These are phyloP conservation scores for Ceyx erithaca DNA, from an alignment of 2,797 vertebrate species.

Conservation along the genomic window DNA sequence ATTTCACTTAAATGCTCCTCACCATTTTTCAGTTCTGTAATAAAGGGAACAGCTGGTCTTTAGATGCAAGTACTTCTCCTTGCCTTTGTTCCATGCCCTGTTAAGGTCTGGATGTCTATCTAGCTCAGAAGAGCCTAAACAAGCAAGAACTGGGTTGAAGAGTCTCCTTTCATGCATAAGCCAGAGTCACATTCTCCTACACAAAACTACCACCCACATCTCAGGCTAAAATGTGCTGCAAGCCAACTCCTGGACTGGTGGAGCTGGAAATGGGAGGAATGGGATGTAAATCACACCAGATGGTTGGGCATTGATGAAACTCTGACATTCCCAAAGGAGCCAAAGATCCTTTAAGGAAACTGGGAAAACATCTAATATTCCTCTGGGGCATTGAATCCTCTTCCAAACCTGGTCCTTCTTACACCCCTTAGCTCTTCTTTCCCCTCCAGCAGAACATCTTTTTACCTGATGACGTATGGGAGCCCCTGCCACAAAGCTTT, in stretches of 20 bases:
- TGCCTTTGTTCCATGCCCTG: background rate
- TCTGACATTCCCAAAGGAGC: background rate
- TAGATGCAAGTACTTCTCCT: background rate
- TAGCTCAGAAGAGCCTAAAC: background rate
- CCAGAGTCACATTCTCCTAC: background rate
- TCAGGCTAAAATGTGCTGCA: background rate
- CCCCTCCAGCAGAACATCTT: background rate
- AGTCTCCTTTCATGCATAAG: background rate
- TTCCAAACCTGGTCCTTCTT: background rate
- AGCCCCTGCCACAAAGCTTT: background rate
- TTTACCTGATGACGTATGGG: background rate
- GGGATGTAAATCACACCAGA: background rate
- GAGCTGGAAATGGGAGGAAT: background rate
- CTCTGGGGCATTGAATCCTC: background rate
- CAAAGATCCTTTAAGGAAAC: background rate
- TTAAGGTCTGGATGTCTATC: background rate
- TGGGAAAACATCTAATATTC: background rate
- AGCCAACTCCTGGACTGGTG: background rate
- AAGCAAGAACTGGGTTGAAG: background rate
- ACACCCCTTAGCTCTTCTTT: background rate
- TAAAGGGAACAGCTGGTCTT: background rate
- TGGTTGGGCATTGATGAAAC: background rate
- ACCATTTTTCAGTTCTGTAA: background rate
- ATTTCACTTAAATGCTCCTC: background rate
- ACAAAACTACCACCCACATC: background rate